Evolutionary conservation across 2,113 vertebrate genomes (phyloP).

Genomic region (Lycaon pictus): DNA sequence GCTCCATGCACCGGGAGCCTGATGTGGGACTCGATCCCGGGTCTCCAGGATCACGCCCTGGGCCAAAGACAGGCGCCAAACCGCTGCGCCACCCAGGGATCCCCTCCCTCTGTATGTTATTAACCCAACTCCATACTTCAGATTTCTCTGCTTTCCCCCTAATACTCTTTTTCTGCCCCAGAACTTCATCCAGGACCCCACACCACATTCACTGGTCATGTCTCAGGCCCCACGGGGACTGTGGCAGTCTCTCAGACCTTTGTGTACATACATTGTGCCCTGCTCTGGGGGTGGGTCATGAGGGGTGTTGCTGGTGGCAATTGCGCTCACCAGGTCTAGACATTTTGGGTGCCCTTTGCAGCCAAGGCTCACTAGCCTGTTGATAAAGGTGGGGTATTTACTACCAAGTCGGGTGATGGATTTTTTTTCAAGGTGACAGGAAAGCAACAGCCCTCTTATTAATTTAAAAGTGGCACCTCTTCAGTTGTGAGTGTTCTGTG

Average conservation of each 20-base stretch:
- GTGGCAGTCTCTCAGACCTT: neutral
- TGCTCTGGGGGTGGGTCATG: rapidly evolving
- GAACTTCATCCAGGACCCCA: neutral
- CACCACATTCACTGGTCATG: rapidly evolving
- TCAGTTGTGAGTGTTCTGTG: neutral
- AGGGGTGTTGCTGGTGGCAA: rapidly evolving
- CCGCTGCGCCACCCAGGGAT: too few species aligned
- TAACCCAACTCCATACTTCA: rapidly evolving
- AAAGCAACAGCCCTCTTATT: neutral
- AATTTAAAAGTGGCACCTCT: neutral
- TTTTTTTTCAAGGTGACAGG: neutral
- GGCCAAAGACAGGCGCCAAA: too few species aligned
- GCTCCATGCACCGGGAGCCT: too few species aligned
- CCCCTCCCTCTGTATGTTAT: too few species aligned
- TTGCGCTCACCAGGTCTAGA: neutral
- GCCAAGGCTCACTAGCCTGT: neutral
- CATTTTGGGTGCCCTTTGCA: neutral
- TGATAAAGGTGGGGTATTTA: neutral
- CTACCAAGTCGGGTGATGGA: neutral
- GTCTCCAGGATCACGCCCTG: too few species aligned
- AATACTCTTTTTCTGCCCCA: neutral
- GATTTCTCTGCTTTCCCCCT: neutral
- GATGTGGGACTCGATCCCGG: too few species aligned
- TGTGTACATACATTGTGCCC: neutral
- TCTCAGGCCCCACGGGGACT: too few species aligned